Conservation (phyloP, 2,113 vertebrate species). For the Lepisosteus osseus region DNA sequence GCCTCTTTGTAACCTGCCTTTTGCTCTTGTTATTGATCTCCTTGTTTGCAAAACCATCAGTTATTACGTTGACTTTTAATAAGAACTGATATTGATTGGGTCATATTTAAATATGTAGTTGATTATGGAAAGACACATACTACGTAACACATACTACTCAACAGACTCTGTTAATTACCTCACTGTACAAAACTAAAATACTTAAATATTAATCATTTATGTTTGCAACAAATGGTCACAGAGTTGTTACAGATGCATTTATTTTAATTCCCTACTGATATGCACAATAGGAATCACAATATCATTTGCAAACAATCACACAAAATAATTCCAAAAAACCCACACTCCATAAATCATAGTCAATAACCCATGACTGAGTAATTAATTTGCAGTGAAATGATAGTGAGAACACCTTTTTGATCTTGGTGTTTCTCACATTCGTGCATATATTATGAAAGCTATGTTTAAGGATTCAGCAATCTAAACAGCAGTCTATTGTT, state of each 20-base stretch:
- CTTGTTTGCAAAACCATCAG: no score
- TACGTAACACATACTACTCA: not conserved
- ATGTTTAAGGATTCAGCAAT: not conserved
- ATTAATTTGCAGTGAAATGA: conserved; percentile 39
- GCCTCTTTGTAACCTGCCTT: no score
- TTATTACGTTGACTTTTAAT: no score
- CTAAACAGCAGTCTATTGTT: not conserved
- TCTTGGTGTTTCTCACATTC: not conserved
- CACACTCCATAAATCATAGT: conserved; percentile 60
- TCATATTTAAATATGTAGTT: not conserved
- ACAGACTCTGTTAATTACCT: not conserved
- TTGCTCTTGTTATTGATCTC: no score
- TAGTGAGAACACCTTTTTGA: conserved; percentile 1
- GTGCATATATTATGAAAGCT: no score
- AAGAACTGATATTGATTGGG: no score
- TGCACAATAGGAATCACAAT: conserved; percentile 38
- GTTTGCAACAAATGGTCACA: conserved; percentile 37
- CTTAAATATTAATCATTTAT: conserved; percentile 41
- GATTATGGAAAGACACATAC: not conserved
- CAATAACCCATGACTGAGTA: conserved; percentile 43
- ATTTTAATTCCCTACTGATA: conserved; percentile 34
- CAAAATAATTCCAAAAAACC: conserved; percentile 52
- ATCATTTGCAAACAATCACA: conserved; percentile 58
- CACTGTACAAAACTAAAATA: conserved; percentile 28
- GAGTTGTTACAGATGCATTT: conserved; percentile 29